Percentiles rank a stretch among this genome's conserved stretches.
phyloP scores from a whole-genome alignment of 1,140 invertebrate species.

The Drosophila bipectinata region DNA sequence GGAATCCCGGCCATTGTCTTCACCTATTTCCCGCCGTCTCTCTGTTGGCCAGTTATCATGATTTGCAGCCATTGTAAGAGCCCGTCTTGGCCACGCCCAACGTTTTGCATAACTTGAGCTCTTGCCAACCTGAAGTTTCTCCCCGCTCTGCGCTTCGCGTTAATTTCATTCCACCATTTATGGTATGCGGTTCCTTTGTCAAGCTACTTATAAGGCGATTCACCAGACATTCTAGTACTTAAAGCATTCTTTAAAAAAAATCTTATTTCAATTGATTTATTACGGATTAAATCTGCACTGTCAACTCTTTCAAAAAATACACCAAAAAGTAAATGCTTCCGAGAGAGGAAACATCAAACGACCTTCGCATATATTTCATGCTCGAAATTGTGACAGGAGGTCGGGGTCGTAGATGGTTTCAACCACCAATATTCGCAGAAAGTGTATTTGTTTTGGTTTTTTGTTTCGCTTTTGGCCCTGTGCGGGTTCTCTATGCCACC shows the following conservation, averaged over 20 bases:
- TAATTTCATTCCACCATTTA: conserved; percentile 76
- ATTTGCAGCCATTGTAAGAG: conserved; percentile 52
- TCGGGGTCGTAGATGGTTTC: neutral
- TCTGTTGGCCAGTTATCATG: conserved; percentile 24
- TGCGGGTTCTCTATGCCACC: conserved; percentile 48
- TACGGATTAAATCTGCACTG: conserved; percentile 4
- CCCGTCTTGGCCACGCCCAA: conserved; percentile 32
- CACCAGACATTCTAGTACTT: conserved; percentile 21
- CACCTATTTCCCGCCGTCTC: conserved; percentile 16
- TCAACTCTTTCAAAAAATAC: conserved; percentile 28
- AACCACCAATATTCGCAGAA: conserved; percentile 36
- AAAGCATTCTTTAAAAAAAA: neutral
- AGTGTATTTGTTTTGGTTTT: conserved; percentile 18
- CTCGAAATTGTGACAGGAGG: conserved; percentile 40
- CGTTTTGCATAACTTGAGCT: conserved; percentile 54
- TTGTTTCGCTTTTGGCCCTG: conserved; percentile 8
- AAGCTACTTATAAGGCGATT: neutral
- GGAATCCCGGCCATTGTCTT: conserved; percentile 32
- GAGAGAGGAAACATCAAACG: conserved; percentile 39
- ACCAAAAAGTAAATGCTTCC: conserved; percentile 9
- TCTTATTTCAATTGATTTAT: neutral
- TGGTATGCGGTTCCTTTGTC: conserved; percentile 46
- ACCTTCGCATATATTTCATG: conserved; percentile 72
- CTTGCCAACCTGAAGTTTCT: conserved; percentile 21
- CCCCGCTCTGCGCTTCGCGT: conserved; percentile 44